Evolutionary conservation across 2,113 vertebrate genomes (phyloP), one percentile per base, ranked within the genome.

Genomic region (Brachypteracias leptosomus): DNA sequence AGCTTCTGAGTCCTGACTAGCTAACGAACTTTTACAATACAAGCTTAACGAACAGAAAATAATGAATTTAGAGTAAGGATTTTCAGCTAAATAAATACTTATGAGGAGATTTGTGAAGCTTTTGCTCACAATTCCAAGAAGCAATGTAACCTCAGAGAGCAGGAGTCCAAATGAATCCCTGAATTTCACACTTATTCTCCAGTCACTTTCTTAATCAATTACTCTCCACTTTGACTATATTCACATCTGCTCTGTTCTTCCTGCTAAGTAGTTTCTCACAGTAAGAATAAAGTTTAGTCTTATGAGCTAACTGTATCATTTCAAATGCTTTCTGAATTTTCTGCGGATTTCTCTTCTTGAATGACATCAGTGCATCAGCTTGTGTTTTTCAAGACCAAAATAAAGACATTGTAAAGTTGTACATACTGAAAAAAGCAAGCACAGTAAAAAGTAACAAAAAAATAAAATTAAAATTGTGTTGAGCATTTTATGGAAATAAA

Each of bases 21-120:
- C 79, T 67, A 46, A 80, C 2, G 2, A 72, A 59, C 29, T 77
- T 59, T 14, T 55, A 63, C 40, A 73, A 38, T 46, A 86, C 29
- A n/a, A 77, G 51, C 33, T 71, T 57, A 88, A 86, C 0, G 4
- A 89, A 76, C 33, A 49, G 82, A 57, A 88, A 95, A 54, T 20
- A 71, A 42, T 57, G 38, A 63, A 83, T 90, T 88, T 61, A 68
- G 36, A 74, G 44, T 31, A 65, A 84, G 49, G 44, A 72, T 84
- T 88, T 95, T 80, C 82, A 93, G 71, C 79, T 80, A 77, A 66
- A 95, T 77, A 88, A 93, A 86, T 73, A 89, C 9, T 5, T 66
- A 33, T 11, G 18, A 77, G 15, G 35, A 81, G 51, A 88, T 35
- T 5, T 77, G 72, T 52, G 72, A 61, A 47, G 35, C 18, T 80